A percentile compares a stretch with the other conserved stretches of the same genome.
Conservation (phyloP, 2,888 invertebrate genomes). For the Dynastes maya region DNA sequence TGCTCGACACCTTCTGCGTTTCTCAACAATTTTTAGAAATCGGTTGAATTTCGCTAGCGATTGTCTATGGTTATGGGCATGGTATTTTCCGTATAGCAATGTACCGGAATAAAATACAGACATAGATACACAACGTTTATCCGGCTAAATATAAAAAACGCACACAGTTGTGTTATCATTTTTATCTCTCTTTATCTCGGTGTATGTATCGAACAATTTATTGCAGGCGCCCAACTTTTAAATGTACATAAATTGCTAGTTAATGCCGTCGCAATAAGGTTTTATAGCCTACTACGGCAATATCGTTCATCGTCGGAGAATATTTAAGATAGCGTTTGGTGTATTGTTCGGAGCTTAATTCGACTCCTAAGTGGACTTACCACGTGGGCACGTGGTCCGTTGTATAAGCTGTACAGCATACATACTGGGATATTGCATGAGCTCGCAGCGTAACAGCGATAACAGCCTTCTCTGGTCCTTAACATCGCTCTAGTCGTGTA, state of each 20-base stretch:
- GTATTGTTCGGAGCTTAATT: constrained; percentile 35
- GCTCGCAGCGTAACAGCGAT: constrained; percentile 26
- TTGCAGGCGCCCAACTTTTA: constrained; percentile 29
- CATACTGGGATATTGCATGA: constrained; percentile 21
- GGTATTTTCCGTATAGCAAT: too few species aligned
- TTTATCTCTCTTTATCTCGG: background rate
- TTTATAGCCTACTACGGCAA: constrained; percentile 27
- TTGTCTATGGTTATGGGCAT: too few species aligned
- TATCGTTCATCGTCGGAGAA: constrained; percentile 26
- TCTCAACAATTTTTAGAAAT: too few species aligned
- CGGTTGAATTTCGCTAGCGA: too few species aligned
- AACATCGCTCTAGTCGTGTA: constrained; percentile 21
- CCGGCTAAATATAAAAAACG: background rate
- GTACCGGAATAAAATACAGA: too few species aligned
- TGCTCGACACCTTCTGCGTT: too few species aligned
- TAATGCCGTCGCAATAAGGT: constrained; percentile 33
- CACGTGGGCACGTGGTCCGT: constrained; percentile 33
- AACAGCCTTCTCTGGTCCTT: constrained; percentile 18
- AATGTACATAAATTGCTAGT: constrained; percentile 29
- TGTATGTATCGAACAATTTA: constrained; percentile 18
- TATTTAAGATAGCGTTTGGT: constrained; percentile 24
- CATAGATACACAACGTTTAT: too few species aligned
- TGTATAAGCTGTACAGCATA: constrained; percentile 10
- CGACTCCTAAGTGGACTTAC: constrained; percentile 31
- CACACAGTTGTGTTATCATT: background rate